Evolutionary conservation across 2,888 invertebrate species (phyloP), one percentile per base, ranked within the genome.

Genomic region (Diplazon laetatorius): DNA sequence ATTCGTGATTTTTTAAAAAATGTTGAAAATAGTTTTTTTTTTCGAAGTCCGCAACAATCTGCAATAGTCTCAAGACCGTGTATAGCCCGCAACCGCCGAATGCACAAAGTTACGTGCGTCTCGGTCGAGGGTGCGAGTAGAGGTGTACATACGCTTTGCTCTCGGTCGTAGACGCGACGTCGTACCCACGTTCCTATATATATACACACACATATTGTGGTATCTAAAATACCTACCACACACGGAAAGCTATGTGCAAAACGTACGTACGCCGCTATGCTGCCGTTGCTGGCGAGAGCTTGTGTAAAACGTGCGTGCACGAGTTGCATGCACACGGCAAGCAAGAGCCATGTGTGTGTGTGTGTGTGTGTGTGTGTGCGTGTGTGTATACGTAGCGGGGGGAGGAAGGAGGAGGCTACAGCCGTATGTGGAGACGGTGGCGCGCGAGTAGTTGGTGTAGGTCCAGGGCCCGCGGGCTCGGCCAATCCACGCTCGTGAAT

Each of bases 381-480:
- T n/a, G n/a, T n/a, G n/a, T n/a, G n/a, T n/a, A n/a, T n/a, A n/a
- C n/a, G n/a, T 25, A 30, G 2, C 46, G 63, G 42, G 50, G 16
- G 71, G 63, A 48, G 81, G 81, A 83, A 80, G 63, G 39, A 35
- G 14, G 63, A 50, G 57, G 81, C 80, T 83, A 80, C 68, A 63
- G 71, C 63, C 16, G 57, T 30, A n/a, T 72, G 46, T 37, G 70
- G 74, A 77, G 66, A 77, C 71, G 73, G 70, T 70, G 80, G 82
- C 80, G 82, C 84, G 84, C 85, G 82, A 80, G 82, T 82, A 68
- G 89, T 90, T 89, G 89, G 89, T 90, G 84, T 88, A 90, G 90
- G 90, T 90, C 90, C 89, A 90, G 90, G 90, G 89, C 89, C 90
- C 89, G 84, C 35, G 88, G 88, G 84, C 87, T 87, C 88, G 88